phyloP scores from a whole-genome alignment of 92 coral and sea anemone genomes.

The Palythoa heliodiscus region DNA sequence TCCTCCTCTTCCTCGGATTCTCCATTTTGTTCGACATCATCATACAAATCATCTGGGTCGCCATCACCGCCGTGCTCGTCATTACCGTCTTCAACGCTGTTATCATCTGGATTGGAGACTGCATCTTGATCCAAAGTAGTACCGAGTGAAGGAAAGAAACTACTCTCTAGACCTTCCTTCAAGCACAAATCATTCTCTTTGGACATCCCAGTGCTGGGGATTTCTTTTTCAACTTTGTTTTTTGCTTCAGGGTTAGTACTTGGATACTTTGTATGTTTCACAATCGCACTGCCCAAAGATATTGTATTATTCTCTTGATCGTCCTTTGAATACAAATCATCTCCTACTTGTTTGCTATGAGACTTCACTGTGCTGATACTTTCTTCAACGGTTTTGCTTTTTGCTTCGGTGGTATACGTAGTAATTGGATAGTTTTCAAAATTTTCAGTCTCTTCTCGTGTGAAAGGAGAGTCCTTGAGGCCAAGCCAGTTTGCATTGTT shows the following conservation, averaged over 20 bases:
- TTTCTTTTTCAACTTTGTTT: background rate
- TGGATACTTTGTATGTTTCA: background rate
- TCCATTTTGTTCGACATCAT: background rate
- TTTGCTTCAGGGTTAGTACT: background rate
- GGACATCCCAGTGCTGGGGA: background rate
- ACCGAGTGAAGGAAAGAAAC: background rate
- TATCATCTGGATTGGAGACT: background rate
- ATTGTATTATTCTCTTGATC: too few relatives aligned
- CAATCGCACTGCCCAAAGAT: too few relatives aligned
- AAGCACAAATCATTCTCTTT: background rate
- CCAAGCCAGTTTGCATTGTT: constrained; percentile 20
- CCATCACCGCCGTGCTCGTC: background rate
- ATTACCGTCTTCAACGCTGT: background rate
- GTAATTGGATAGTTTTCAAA: too few relatives aligned
- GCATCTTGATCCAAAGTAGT: background rate
- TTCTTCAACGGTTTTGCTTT: background rate
- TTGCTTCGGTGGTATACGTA: background rate
- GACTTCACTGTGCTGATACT: background rate
- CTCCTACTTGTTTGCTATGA: too few relatives aligned
- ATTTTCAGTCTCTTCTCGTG: background rate
- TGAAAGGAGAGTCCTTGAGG: background rate
- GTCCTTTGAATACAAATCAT: too few relatives aligned
- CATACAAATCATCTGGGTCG: background rate
- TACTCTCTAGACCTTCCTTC: background rate
- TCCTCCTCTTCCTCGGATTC: constrained; percentile 11